phyloP scores from a whole-genome alignment of 2,888 invertebrate genomes.

The Drosophila imparisetae region DNA sequence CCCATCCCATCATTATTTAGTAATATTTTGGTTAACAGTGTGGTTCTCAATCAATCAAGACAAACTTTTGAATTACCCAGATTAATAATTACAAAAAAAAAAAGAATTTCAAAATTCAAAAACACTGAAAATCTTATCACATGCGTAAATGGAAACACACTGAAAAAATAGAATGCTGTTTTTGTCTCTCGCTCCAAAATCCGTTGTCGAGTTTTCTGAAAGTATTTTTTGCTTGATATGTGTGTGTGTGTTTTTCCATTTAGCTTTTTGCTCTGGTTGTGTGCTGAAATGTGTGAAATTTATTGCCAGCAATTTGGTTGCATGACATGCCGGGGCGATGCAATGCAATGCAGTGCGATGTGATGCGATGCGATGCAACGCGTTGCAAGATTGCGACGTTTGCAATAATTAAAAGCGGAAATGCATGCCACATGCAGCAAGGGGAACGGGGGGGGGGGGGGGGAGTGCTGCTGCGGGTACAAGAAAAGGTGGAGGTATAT shows the following conservation, averaged over 20 bases:
- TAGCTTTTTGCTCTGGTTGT: not conserved
- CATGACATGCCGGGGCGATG: conserved; percentile 67
- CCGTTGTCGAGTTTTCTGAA: conserved; percentile 1
- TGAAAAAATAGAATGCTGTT: not conserved
- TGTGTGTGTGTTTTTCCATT: not conserved
- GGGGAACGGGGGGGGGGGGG: not conserved
- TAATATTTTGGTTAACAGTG: not conserved
- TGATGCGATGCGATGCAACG: conserved; percentile 21
- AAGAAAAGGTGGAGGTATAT: not conserved
- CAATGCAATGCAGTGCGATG: conserved; percentile 18
- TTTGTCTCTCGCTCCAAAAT: not conserved
- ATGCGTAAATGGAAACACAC: not conserved
- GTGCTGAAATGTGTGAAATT: conserved; percentile 70
- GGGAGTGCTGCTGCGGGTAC: not conserved
- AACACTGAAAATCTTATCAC: not conserved
- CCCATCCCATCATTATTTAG: not conserved
- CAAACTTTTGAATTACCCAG: not conserved
- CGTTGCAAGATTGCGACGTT: conserved; percentile 52
- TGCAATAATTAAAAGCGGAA: conserved; percentile 82
- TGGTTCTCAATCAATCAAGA: not conserved
- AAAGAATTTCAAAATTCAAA: not conserved
- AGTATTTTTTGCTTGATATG: conserved; percentile 40
- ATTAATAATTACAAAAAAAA: not conserved
- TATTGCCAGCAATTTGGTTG: conserved; percentile 81
- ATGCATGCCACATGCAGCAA: conserved; percentile 50